These are phyloP conservation scores for Drosophila funebris DNA, from an alignment of 1,140 invertebrate genomes.

Conservation along the genomic window DNA sequence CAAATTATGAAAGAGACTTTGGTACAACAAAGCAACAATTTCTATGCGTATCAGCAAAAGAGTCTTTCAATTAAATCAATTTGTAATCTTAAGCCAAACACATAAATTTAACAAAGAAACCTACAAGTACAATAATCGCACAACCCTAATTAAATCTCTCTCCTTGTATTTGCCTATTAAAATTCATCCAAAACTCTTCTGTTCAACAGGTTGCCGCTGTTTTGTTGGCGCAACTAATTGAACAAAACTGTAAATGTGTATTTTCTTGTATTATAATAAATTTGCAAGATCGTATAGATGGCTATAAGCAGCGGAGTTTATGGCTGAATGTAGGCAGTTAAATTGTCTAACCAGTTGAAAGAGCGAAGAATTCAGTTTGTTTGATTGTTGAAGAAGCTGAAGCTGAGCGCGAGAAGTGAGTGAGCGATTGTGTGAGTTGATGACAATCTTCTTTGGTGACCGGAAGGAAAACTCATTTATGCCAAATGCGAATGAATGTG, in stretches of 20 bases:
- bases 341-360: background rate
- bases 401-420: background rate
- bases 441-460: conserved; percentile 35
- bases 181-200: too few relatives aligned
- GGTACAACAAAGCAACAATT: too few relatives aligned
- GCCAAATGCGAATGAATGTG: conserved; percentile 36
- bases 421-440: background rate
- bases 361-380: conserved; percentile 4
- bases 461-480: conserved; percentile 73
- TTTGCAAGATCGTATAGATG: conserved; percentile 8
- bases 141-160: too few relatives aligned
- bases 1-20: too few relatives aligned
- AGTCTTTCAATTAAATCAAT: too few relatives aligned
- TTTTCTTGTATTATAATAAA: conserved; percentile 7
- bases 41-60: too few relatives aligned
- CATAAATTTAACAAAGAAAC: too few relatives aligned
- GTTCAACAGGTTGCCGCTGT: background rate
- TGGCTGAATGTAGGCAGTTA: conserved; percentile 62
- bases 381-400: too few relatives aligned
- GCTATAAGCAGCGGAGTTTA: conserved; percentile 12
- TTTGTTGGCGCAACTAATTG: background rate
- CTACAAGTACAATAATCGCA: too few relatives aligned
- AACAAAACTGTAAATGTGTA: background rate
- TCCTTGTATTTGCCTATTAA: too few relatives aligned
- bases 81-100: too few relatives aligned